Evolutionary conservation across 2,113 vertebrate genomes (phyloP), one percentile per base, ranked within the genome.

Genomic region (Thymallus thymallus): DNA sequence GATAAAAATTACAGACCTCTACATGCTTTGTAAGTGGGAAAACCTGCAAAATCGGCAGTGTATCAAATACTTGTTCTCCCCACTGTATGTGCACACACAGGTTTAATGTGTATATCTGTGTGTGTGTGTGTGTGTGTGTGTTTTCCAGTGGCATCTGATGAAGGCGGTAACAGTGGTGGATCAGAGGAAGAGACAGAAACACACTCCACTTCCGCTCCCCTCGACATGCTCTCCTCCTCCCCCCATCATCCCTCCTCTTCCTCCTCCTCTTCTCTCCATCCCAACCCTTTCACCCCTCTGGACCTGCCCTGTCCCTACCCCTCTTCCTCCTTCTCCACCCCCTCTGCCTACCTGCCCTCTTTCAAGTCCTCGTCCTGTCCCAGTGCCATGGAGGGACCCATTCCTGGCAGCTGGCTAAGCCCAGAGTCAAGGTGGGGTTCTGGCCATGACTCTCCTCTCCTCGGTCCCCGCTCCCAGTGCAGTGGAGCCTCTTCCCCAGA

Each of bases 401-500:
- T 93, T 80, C 92, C 95, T 0, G 76, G 76, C 66, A 68, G 77
- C 75, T 74, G 86, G 6, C 76, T 68, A 9, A 75, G 75, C 76
- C 77, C 83, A 55, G 91, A 94, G 22, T 96, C 92, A 6, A 86
- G 92, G 62, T 96, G 94, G 0, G 93, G 94, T 70, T 95, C 96
- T 0, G 94, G 94, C 65, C 84, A 91, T 41, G 87, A 91, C 71
- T 97, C 96, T 0, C 95, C 96, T 7, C 87, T 94, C 67, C 81
- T 99, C 0, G 98, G 96, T 18, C 95, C 97, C 67, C 95, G 97
- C 61, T 98, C 96, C 0, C 96, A 98, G 73, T 98, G 98, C 93
- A 99, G 97, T 0, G 98, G 98, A 23, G 97, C 98, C 1, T 99
- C 98, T 1, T 99, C 98, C 51, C 98, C 98, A 0, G 98, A 99